Percentiles rank a stretch among this genome's conserved stretches.
Evolutionary conservation across 2,888 invertebrate species (phyloP).

Genomic region (Neoitamus cyanurus): DNA sequence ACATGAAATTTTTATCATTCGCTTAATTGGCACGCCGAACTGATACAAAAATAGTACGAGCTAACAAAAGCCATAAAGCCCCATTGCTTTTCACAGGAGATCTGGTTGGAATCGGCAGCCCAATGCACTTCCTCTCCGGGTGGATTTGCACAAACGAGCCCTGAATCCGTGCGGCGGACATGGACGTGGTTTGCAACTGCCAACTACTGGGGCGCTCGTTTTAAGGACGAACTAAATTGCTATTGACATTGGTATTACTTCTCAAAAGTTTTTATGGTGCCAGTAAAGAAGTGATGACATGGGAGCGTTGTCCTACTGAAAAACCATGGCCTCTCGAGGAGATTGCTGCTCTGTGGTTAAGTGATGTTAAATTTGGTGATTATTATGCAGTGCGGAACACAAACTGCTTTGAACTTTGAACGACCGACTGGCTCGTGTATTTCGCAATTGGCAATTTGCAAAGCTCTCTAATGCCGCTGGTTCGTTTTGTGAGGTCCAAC

Average conservation of each 20-base stretch:
- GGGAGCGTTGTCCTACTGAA: neutral
- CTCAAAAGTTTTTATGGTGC: neutral
- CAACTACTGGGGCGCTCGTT: neutral
- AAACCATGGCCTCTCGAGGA: neutral
- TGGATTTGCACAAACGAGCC: neutral
- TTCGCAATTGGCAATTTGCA: neutral
- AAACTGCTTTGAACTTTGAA: neutral
- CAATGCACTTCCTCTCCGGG: neutral
- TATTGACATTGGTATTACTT: neutral
- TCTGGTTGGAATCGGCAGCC: neutral
- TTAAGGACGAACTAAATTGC: neutral
- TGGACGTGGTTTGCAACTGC: neutral
- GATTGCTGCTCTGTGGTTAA: neutral
- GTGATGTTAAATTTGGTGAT: neutral
- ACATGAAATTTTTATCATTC: constrained; percentile 22
- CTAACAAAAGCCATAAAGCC: neutral
- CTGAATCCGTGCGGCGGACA: neutral
- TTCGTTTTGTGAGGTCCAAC: no score
- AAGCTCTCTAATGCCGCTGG: neutral
- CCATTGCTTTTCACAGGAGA: neutral
- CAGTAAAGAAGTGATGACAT: neutral
- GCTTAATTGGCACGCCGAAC: constrained; percentile 4
- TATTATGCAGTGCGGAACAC: neutral
- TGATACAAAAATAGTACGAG: neutral
- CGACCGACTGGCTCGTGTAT: neutral